These are phyloP conservation scores for Coryphaenoides rupestris DNA, from an alignment of 2,113 vertebrate genomes.

Conservation along the genomic window DNA sequence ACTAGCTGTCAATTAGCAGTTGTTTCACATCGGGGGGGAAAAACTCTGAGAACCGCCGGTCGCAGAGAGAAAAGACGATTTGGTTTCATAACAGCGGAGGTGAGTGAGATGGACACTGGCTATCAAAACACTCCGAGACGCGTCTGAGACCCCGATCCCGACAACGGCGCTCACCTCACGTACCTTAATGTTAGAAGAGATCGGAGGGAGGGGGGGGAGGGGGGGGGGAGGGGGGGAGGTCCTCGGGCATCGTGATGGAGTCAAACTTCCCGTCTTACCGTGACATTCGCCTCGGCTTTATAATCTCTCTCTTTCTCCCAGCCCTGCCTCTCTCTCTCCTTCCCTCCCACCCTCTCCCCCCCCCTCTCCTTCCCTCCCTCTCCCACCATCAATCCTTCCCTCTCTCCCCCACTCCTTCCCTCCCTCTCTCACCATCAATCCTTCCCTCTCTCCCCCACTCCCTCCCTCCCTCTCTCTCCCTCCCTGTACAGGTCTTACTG, in stretches of 20 bases:
- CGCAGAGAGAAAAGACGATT: slow-evolving; percentile 38
- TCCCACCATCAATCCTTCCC: slow-evolving; percentile 15
- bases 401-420: slow-evolving; percentile 22
- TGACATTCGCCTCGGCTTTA: too few species aligned
- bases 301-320: too few species aligned
- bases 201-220: background rate
- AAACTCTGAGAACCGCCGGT: slow-evolving; percentile 50
- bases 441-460: background rate
- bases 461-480: background rate
- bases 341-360: slow-evolving; percentile 16
- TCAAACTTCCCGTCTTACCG: too few species aligned
- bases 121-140: slow-evolving; percentile 62
- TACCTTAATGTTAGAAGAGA: slow-evolving; percentile 46
- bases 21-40: slow-evolving; percentile 68
- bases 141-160: slow-evolving; percentile 64
- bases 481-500: slow-evolving; percentile 20
- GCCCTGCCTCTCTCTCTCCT: slow-evolving; percentile 25
- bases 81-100: slow-evolving; percentile 67
- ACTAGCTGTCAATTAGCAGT: slow-evolving; percentile 76
- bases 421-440: background rate
- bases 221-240: too few species aligned
- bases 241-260: too few species aligned
- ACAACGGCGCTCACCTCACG: slow-evolving; percentile 54
- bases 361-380: slow-evolving; percentile 5
- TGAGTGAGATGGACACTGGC: slow-evolving; percentile 50